Conservation (phyloP, 1,140 invertebrate species). For the Mactra quadrangularis region DNA sequence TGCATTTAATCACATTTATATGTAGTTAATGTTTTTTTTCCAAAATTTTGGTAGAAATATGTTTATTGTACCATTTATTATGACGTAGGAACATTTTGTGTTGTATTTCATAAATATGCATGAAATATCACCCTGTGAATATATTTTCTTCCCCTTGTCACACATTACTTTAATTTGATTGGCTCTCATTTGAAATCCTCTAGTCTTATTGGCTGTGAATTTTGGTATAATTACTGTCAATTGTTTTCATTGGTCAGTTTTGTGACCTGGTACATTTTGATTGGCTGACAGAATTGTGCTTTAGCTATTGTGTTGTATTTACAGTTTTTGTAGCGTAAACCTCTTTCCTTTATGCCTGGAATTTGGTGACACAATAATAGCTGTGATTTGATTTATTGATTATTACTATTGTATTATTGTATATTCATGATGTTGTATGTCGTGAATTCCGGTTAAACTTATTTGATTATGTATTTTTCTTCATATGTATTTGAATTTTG, state of each 20-base stretch:
- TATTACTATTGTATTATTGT: too few relatives aligned
- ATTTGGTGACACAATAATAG: neutral
- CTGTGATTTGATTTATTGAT: too few relatives aligned
- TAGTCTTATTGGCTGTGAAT: slow-evolving; percentile 22
- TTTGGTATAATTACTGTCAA: slow-evolving; percentile 24
- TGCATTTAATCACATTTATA: too few relatives aligned
- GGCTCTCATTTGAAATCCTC: neutral
- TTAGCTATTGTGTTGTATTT: slow-evolving; percentile 50
- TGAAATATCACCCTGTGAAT: slow-evolving; percentile 9
- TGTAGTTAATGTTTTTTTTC: too few relatives aligned
- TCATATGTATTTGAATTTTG: too few relatives aligned
- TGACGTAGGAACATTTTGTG: too few relatives aligned
- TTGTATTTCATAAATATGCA: neutral
- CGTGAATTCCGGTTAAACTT: too few relatives aligned
- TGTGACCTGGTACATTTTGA: slow-evolving; percentile 62
- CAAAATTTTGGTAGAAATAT: too few relatives aligned
- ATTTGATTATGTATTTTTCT: too few relatives aligned
- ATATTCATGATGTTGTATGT: too few relatives aligned
- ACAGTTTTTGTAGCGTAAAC: neutral
- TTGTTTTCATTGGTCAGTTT: slow-evolving; percentile 35
- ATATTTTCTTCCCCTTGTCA: slow-evolving; percentile 3
- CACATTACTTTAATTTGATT: slow-evolving; percentile 17
- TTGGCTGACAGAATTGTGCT: slow-evolving; percentile 65
- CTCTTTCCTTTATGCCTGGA: neutral
- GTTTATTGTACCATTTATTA: too few relatives aligned